phyloP scores from a whole-genome alignment of 1,140 invertebrate species.

The Pristionchus pacificus region DNA sequence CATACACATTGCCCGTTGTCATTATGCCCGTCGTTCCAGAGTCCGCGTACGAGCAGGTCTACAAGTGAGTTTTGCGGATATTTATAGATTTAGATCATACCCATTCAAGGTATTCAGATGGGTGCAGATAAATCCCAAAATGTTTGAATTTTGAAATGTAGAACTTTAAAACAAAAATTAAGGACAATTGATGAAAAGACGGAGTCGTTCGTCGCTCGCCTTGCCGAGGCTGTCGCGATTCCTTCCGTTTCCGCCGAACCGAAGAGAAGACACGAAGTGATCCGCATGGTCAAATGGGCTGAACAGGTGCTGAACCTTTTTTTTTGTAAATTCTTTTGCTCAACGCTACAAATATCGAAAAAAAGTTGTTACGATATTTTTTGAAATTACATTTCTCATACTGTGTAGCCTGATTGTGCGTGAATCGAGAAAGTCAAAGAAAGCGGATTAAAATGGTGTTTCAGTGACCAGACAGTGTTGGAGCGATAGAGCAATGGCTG shows the following conservation, averaged over 20 bases:
- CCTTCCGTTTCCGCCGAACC: constrained; percentile 86
- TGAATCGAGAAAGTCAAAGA: no score
- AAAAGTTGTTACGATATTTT: no score
- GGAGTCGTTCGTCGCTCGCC: constrained; percentile 59
- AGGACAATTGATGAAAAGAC: constrained; percentile 23
- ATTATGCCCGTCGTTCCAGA: neutral
- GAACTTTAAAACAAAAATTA: neutral
- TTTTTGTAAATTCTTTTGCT: constrained; percentile 5
- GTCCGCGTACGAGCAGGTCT: neutral
- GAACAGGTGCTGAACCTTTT: constrained; percentile 59
- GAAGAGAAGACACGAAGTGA: constrained; percentile 71
- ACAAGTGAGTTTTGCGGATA: neutral
- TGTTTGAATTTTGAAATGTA: neutral
- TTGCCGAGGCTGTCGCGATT: constrained; percentile 96
- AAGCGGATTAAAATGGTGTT: no score
- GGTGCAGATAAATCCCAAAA: neutral
- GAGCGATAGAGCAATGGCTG: no score
- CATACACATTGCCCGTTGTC: neutral
- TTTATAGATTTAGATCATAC: neutral
- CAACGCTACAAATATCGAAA: no score
- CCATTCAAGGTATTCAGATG: neutral
- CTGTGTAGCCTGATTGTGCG: neutral
- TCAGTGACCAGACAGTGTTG: no score
- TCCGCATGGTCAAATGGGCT: constrained; percentile 76
- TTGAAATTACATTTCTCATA: neutral